A percentile compares a stretch with the other conserved stretches of the same genome.
These are phyloP conservation scores for Salpingus planirostris DNA, from an alignment of 2,888 invertebrate species.

Conservation along the genomic window DNA sequence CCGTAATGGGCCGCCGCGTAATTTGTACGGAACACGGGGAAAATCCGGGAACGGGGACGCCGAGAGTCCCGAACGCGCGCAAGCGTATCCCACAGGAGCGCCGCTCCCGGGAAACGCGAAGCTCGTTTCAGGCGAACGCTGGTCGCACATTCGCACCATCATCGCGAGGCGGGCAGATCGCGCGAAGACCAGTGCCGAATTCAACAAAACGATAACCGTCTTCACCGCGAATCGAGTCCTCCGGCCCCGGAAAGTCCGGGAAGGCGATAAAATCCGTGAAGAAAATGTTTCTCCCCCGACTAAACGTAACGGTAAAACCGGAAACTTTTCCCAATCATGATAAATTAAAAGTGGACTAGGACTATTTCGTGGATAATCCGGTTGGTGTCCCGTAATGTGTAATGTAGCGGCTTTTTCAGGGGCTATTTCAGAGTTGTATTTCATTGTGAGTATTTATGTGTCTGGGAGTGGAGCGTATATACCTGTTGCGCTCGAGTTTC, in stretches of 20 bases:
- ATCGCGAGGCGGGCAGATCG: constrained; percentile 5
- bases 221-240: neutral
- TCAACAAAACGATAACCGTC: neutral
- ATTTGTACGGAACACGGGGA: constrained; percentile 15
- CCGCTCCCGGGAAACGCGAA: constrained; percentile 19
- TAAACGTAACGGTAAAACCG: too few relatives aligned
- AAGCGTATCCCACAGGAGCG: constrained; percentile 19
- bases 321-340: too few relatives aligned
- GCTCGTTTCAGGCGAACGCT: constrained; percentile 14
- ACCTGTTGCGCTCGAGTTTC: neutral
- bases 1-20: too few relatives aligned
- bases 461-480: neutral
- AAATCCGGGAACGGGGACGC: constrained; percentile 19
- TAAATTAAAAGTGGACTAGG: too few relatives aligned
- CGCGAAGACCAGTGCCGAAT: constrained; percentile 1
- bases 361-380: too few relatives aligned
- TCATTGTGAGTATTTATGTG: too few relatives aligned
- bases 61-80: constrained; percentile 9
- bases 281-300: neutral
- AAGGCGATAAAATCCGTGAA: neutral
- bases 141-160: constrained; percentile 7
- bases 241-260: too few relatives aligned
- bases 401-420: too few relatives aligned
- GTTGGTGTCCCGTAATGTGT: too few relatives aligned
- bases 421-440: too few relatives aligned